phyloP scores from a whole-genome alignment of 2,888 invertebrate genomes.

The Netelia melanura region DNA sequence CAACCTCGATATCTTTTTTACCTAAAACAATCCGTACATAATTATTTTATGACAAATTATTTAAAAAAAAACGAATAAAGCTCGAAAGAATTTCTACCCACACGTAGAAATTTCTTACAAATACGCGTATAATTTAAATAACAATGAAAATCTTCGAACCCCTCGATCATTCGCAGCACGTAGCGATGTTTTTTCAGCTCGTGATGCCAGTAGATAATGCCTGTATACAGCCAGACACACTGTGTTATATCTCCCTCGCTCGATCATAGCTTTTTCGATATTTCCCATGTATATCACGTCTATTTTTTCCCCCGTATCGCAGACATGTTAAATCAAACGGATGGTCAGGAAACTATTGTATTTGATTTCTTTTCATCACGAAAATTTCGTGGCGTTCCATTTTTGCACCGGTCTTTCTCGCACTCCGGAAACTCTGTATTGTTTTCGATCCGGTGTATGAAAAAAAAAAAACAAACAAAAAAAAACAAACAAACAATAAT shows the following conservation, averaged over 20 bases:
- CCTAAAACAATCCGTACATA: no score
- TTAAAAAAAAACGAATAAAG: no score
- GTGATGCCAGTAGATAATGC: constrained; percentile 23
- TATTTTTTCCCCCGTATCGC: background rate
- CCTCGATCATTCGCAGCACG: no score
- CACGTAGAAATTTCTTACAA: no score
- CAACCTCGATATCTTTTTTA: no score
- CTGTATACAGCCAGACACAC: constrained; percentile 22
- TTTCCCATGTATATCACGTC: background rate
- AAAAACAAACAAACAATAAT: constrained; percentile 40
- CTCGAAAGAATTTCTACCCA: no score
- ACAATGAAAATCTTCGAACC: no score
- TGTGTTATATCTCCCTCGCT: background rate
- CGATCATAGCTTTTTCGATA: background rate
- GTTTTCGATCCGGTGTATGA: constrained; percentile 18
- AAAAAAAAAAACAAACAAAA: background rate
- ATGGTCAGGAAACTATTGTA: constrained; percentile 15
- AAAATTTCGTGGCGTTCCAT: constrained; percentile 29
- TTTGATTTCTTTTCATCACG: background rate
- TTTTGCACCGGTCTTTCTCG: background rate
- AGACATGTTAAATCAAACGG: constrained; percentile 5
- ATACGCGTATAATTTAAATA: no score
- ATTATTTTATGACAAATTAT: no score
- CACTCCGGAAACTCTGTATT: constrained; percentile 6
- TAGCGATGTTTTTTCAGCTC: background rate